Percentiles rank a stretch among this genome's conserved stretches.
Conservation (phyloP, 2,113 vertebrate species). For the Lepisosteus oculatus region DNA sequence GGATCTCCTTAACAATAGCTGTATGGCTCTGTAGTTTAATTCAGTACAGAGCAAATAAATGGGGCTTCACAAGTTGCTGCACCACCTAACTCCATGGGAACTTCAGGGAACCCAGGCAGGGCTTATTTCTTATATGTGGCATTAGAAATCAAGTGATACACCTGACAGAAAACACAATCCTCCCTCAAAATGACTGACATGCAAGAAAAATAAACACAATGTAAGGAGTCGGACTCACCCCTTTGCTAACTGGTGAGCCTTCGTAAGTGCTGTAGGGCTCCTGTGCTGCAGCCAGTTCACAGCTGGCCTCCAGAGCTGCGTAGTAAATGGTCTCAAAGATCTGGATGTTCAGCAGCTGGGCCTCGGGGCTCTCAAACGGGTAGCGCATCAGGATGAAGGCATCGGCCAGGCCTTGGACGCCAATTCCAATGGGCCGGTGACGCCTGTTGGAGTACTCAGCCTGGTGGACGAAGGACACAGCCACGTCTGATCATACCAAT, state of each 20-base stretch:
- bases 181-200: no score
- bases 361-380: slow-evolving; percentile 88
- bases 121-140: no score
- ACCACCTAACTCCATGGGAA: no score
- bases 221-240: slow-evolving; percentile 66
- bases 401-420: slow-evolving; percentile 92
- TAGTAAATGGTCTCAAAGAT: slow-evolving; percentile 98
- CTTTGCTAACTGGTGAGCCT: slow-evolving; percentile 88
- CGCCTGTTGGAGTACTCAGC: slow-evolving; percentile 85
- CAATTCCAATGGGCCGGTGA: slow-evolving; percentile 91
- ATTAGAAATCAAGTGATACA: no score
- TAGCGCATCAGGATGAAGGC: slow-evolving; percentile 93
- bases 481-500: not conserved
- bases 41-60: no score
- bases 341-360: slow-evolving; percentile 84
- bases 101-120: no score
- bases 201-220: not conserved
- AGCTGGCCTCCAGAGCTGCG: slow-evolving; percentile 88
- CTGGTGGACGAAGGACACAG: slow-evolving; percentile 49
- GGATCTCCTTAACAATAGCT: no score
- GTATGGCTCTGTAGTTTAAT: no score
- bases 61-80: no score
- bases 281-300: slow-evolving; percentile 75
- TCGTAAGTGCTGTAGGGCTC: slow-evolving; percentile 83
- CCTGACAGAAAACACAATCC: no score